Base-by-base conservation (phyloP, 2,797 vertebrate species). In the Trematomus bernacchii region DNA sequence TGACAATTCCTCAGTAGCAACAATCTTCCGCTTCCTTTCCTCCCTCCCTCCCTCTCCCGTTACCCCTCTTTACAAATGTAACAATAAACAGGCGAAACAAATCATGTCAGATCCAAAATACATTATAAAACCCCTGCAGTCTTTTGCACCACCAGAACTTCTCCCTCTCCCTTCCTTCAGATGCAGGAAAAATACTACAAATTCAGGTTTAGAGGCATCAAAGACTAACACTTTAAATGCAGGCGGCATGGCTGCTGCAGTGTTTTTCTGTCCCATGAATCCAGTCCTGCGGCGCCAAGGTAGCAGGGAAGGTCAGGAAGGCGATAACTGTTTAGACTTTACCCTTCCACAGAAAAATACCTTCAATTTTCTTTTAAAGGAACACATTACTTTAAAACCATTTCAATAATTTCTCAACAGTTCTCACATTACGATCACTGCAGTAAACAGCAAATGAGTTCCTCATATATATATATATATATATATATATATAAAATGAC, bases 71-170 rank as follows among this genome's bases (percentile, higher is more conserved):
- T 80, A 76, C 77, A 82, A 78, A 71, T 58, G 66, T 47, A 66
- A 86, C 76, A 90, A 89, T 84, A 82, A 81, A 84, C 55, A 79
- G 65, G 61, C 53, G 3, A 86, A 85, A 82, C 51, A 73, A 84
- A 90, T 73, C 69, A 63, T 51, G 50, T 68, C 15, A 5, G 37
- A 81, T 79, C 83, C 73, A 59, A 79, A 85, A 87, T 58, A 65
- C 42, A 73, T 80, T 77, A 73, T 60, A 54, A 86, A 83, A 44
- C 47, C 33, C 47, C 76, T 37, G 54, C 51, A 81, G 70, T 58
- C 19, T 63, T 71, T 43, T 61, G 47, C 61, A 77, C 18, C 52
- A 14, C 10, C 53, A 21, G 58, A 27, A 52, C 66, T 18, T 54
- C 27, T 52, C 53, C 21, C 42, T 14, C 63, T 43, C 3, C 27